phyloP scores from a whole-genome alignment of 2,888 invertebrate species.

The Enoplolaimus lenunculus region DNA sequence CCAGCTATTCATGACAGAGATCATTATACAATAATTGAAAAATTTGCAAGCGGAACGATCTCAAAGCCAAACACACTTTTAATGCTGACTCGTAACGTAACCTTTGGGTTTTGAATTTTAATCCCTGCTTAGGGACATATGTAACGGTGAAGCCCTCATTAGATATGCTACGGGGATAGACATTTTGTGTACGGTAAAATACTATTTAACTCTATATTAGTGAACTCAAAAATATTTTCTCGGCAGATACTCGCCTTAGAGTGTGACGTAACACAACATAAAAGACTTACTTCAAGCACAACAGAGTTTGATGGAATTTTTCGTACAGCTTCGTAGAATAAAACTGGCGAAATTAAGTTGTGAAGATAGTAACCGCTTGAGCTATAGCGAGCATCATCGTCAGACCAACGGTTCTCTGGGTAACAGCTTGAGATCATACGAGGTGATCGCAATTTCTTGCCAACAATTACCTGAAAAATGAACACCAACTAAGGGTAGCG shows the following conservation, averaged over 20 bases:
- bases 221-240: neutral
- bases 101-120: too few species aligned
- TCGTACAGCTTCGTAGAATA: slow-evolving; percentile 58
- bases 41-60: too few species aligned
- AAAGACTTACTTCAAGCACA: slow-evolving; percentile 60
- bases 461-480: slow-evolving; percentile 2
- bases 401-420: slow-evolving; percentile 65
- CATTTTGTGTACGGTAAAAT: too few species aligned
- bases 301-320: slow-evolving; percentile 74
- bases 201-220: too few species aligned
- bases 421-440: slow-evolving; percentile 88
- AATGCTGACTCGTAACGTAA: too few species aligned
- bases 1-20: too few species aligned
- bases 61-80: too few species aligned
- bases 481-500: too few species aligned
- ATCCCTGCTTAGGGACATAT: too few species aligned
- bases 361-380: slow-evolving; percentile 73
- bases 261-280: neutral
- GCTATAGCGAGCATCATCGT: slow-evolving; percentile 60
- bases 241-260: neutral
- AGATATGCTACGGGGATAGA: too few species aligned
- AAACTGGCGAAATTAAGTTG: slow-evolving; percentile 39
- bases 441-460: slow-evolving; percentile 43
- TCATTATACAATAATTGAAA: too few species aligned
- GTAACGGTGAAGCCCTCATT: too few species aligned